phyloP scores from a whole-genome alignment of 2,113 vertebrate species.

The Pampusana beccarii region DNA sequence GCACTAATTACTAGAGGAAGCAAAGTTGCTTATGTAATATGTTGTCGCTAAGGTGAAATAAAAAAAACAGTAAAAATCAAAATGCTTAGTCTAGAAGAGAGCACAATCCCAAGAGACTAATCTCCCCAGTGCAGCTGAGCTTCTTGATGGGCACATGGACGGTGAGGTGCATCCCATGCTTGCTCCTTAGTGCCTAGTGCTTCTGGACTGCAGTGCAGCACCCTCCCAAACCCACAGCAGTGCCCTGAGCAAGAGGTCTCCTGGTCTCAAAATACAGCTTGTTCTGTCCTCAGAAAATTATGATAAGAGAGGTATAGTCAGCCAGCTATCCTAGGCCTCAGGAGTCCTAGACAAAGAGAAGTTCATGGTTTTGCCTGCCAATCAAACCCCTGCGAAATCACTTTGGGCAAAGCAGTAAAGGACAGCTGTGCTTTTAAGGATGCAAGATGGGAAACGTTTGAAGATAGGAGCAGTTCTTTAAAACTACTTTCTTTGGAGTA shows the following conservation, averaged over 20 bases:
- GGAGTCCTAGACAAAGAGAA: neutral
- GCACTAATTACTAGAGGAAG: neutral
- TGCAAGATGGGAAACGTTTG: neutral
- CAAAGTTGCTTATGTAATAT: neutral
- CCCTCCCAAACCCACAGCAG: neutral
- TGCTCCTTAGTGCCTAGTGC: neutral
- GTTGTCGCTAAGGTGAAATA: neutral
- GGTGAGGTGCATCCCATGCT: fast-evolving
- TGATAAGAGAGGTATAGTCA: neutral
- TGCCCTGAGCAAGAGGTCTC: neutral
- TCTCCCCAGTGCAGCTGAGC: neutral
- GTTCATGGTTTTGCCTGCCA: neutral
- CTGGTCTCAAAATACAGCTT: neutral
- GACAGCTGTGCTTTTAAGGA: neutral
- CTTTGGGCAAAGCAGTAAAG: neutral
- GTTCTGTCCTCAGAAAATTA: neutral
- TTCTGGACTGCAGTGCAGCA: neutral
- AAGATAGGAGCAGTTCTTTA: neutral
- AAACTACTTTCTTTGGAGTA: neutral
- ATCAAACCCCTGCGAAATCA: neutral
- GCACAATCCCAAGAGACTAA: neutral
- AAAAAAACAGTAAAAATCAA: neutral
- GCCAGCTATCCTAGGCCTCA: neutral
- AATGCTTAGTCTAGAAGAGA: neutral
- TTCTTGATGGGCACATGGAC: fast-evolving